Base-by-base conservation (phyloP, 2,797 vertebrate species). In the Petrocephalus schoutedeni region DNA sequence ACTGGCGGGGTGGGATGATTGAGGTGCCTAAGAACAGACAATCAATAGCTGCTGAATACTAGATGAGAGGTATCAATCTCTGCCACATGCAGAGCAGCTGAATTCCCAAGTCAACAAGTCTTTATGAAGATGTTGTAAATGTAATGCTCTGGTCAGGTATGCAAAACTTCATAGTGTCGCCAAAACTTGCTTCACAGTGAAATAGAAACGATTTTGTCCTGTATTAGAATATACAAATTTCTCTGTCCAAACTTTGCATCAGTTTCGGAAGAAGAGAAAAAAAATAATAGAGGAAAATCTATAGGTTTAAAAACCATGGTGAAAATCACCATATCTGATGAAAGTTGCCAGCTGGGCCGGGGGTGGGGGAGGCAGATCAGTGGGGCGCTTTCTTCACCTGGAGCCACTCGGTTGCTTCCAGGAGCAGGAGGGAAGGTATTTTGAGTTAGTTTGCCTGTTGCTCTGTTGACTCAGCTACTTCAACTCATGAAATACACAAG, bases 381-480 rank as follows among this genome's bases (percentile, higher is more conserved):
- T 23, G 80, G 21, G 80, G 6, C 19, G 32, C 14, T 88, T 53
- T 85, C 23, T 82, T 14, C 19, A 61, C 59, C 45, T 58, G 7
- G 28, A 49, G 87, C 82, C 8, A 2, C 28, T 88, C n/a, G 86
- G 49, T 86, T 90, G 71, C 67, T 57, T 88, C 51, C 88, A 58
- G 56, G 51, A 56, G 71, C 41, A 59, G 74, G 88, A 85, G 83
- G 74, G 23, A 10, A 71, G 16, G 88, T 89, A 71, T 64, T 89
- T 89, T 86, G 54, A 28, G 21, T 88, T 88, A 53, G 89, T 92
- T 90, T 91, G 83, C 77, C 88, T 91, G 90, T 88, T 89, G 88
- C 77, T 56, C 41, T 88, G 92, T 92, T 94, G 92, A 94, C 91
- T 94, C 93, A 93, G 90, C 89, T 86, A 87, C 87, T 53, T 90